Percentiles rank a stretch among this genome's conserved stretches.
Conservation (phyloP, 2,113 vertebrate genomes). For the Zosterops borbonicus region DNA sequence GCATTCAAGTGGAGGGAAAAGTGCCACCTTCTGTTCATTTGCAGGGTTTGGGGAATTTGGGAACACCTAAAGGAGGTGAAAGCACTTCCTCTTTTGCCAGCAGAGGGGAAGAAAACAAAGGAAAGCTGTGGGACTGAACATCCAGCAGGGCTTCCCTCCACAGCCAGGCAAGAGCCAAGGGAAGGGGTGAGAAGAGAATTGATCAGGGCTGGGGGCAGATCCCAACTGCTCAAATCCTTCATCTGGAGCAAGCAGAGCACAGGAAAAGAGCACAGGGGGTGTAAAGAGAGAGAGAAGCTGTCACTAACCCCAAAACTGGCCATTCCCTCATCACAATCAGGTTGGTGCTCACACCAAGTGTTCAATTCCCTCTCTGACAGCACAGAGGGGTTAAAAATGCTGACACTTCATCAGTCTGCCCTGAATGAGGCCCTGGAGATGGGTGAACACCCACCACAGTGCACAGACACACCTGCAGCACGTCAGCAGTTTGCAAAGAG, state of each 20-base stretch:
- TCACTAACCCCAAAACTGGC: not conserved
- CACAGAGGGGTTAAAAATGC: not conserved
- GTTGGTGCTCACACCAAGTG: not conserved
- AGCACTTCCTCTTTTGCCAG: not conserved
- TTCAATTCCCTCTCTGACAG: not conserved
- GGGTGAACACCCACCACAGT: not conserved
- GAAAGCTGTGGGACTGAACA: not conserved
- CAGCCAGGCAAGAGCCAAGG: not conserved
- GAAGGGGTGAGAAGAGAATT: not conserved
- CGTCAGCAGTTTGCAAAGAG: not conserved
- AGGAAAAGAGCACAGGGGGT: not conserved
- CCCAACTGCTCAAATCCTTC: not conserved
- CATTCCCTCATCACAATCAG: not conserved
- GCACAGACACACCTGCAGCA: not conserved
- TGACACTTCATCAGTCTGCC: not conserved
- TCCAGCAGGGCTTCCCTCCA: not conserved
- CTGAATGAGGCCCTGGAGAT: not conserved
- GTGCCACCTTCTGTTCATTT: not conserved
- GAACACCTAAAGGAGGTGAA: not conserved
- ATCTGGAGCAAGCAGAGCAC: not conserved
- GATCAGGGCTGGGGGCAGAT: not conserved
- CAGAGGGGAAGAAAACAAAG: not conserved
- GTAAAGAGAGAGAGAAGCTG: not conserved
- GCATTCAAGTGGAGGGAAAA: not conserved
- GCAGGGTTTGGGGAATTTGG: not conserved